These are phyloP conservation scores for Podiceps cristatus DNA, from an alignment of 2,113 vertebrate species.

Conservation along the genomic window DNA sequence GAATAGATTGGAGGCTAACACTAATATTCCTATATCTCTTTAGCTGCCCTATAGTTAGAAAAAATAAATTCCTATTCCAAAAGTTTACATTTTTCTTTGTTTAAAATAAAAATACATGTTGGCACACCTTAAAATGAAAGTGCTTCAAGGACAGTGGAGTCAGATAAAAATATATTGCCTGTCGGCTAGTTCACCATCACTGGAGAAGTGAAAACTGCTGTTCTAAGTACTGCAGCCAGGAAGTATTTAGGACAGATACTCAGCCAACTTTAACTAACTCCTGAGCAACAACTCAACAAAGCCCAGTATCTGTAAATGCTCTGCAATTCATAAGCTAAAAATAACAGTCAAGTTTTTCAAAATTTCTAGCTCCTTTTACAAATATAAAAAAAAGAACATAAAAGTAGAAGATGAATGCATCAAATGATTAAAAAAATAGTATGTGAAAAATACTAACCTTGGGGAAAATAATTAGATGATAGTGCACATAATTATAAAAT, in stretches of 20 bases:
- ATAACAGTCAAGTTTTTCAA: not conserved
- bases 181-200: not conserved
- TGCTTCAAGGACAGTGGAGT: not conserved
- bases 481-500: not conserved
- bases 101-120: not conserved
- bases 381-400: not conserved
- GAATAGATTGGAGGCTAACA: not conserved
- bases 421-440: not conserved
- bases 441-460: not conserved
- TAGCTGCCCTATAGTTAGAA: not conserved
- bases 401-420: not conserved
- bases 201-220: not conserved
- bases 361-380: not conserved
- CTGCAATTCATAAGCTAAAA: not conserved
- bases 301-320: not conserved
- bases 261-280: constrained; percentile 39
- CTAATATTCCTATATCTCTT: not conserved
- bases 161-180: constrained; percentile 47
- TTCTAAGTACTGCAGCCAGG: not conserved
- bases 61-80: not conserved
- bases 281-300: constrained; percentile 46
- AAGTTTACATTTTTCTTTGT: not conserved
- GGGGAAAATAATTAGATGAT: not conserved
- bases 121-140: not conserved
- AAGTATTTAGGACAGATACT: constrained; percentile 53